Evolutionary conservation across 2,113 vertebrate genomes (phyloP), one percentile per base, ranked within the genome.

Genomic region (Lophius piscatorius): DNA sequence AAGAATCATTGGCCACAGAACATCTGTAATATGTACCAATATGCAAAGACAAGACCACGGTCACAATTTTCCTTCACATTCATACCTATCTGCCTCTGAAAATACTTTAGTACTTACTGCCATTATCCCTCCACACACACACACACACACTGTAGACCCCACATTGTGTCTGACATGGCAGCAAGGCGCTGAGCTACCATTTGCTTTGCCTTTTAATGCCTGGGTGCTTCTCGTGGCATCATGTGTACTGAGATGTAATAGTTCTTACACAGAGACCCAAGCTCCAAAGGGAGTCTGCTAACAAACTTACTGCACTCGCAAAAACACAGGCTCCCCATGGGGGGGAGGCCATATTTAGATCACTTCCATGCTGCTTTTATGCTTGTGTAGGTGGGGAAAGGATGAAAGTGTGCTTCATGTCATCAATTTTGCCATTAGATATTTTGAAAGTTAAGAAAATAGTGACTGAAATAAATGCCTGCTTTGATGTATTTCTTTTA

Each of bases 161-260:
- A 49, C 33, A 18, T 54, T 72, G 81, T 20, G 80, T 65, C 48
- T 65, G 54, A 75, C 72, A 85, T 75, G 79, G 63, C 77, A 63
- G 81, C 75, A 59, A 70, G 74, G 51, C 26, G 73, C 76, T 49
- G 55, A 44, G 69, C 54, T 23, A 51, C 63, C 60, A 69, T 82
- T 81, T 82, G 60, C 65, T 48, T 75, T 46, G 41, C 54, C 78
- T 65, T 38, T 63, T 28, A 8, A n/a, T 60, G 61, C 49, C 57
- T 22, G 50, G 26, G 24, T 63, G 62, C 82, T 83, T 83, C 65
- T 85, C 78, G 74, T 52, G 59, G 40, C 60, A n/a, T 58, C 63
- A 50, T 69, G 62, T 78, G 75, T 79, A 80, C 74, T 80, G 84
- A 10, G 66, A 70, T 31, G 52, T 80, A 80, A 87, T 76, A 70